phyloP scores from a whole-genome alignment of 2,888 invertebrate species.

The Margaritifera margaritifera region DNA sequence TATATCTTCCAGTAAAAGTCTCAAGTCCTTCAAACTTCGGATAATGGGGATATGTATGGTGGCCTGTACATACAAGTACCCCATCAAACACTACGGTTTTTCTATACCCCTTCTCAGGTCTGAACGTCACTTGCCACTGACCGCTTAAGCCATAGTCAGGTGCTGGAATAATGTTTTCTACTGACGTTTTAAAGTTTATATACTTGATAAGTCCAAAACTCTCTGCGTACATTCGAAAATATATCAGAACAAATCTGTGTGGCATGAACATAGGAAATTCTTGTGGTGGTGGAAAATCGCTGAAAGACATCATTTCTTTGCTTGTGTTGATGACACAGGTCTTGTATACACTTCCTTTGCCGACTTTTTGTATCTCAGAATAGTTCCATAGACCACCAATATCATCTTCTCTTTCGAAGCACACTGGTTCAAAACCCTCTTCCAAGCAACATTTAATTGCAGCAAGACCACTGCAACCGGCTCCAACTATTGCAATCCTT shows the following conservation, averaged over 20 bases:
- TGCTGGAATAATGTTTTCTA: conserved; percentile 47
- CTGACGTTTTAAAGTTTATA: conserved; percentile 59
- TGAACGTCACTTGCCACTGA: conserved; percentile 59
- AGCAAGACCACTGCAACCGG: conserved; percentile 54
- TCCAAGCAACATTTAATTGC: conserved; percentile 60
- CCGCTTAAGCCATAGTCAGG: conserved; percentile 66
- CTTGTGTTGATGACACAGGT: conserved; percentile 69
- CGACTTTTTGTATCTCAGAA: conserved; percentile 36
- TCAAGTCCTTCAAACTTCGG: conserved; percentile 72
- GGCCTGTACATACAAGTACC: conserved; percentile 75
- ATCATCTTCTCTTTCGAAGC: conserved; percentile 58
- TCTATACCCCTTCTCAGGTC: conserved; percentile 6
- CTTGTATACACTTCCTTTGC: conserved; percentile 65
- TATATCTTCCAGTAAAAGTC: conserved; percentile 57
- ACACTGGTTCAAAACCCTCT: conserved; percentile 53
- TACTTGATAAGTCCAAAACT: conserved; percentile 60
- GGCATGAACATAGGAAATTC: conserved; percentile 74
- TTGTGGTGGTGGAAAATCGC: conserved; percentile 74
- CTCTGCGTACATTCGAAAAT: conserved; percentile 67
- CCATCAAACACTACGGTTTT: conserved; percentile 70
- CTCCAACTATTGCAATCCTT: conserved; percentile 51
- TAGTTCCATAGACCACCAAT: conserved; percentile 70
- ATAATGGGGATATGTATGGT: conserved; percentile 72
- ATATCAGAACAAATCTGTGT: conserved; percentile 69
- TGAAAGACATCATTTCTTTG: conserved; percentile 71